phyloP scores from a whole-genome alignment of 35 echinoderm and acorn worm genomes.

The Lytechinus pictus region DNA sequence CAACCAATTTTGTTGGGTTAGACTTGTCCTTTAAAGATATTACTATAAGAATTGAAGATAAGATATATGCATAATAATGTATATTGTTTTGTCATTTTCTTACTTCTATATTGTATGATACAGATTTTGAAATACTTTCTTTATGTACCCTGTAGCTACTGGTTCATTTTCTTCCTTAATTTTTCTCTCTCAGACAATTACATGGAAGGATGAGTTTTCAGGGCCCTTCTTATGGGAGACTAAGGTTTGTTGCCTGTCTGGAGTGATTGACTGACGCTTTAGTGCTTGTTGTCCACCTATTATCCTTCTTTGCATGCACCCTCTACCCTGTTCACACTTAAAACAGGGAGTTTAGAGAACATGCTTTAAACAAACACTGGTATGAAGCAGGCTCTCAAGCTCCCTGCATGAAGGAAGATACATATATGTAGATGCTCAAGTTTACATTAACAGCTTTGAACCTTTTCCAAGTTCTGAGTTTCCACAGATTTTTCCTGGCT shows the following conservation, averaged over 20 bases:
- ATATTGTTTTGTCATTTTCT: not conserved
- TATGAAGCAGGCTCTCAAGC: no score
- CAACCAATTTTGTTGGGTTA: no score
- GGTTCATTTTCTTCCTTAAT: constrained; percentile 7
- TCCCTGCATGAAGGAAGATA: no score
- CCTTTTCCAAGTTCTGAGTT: no score
- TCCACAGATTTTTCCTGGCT: no score
- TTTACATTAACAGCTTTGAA: no score
- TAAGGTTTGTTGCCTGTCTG: constrained; percentile 58
- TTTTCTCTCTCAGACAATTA: constrained; percentile 46
- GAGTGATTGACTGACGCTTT: not conserved
- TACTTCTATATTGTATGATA: not conserved
- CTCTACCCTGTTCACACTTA: not conserved
- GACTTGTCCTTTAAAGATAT: no score
- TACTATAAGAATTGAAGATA: no score
- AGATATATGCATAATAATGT: not conserved
- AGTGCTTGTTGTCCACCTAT: not conserved
- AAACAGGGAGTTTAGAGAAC: not conserved
- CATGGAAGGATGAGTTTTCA: constrained; percentile 77
- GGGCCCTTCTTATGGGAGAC: constrained; percentile 73
- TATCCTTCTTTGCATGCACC: not conserved
- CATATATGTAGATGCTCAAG: no score
- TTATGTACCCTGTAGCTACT: not conserved
- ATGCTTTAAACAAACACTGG: no score
- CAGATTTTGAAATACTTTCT: not conserved